Conservation (phyloP, 2,797 vertebrate species). For the Vespertilio murinus region DNA sequence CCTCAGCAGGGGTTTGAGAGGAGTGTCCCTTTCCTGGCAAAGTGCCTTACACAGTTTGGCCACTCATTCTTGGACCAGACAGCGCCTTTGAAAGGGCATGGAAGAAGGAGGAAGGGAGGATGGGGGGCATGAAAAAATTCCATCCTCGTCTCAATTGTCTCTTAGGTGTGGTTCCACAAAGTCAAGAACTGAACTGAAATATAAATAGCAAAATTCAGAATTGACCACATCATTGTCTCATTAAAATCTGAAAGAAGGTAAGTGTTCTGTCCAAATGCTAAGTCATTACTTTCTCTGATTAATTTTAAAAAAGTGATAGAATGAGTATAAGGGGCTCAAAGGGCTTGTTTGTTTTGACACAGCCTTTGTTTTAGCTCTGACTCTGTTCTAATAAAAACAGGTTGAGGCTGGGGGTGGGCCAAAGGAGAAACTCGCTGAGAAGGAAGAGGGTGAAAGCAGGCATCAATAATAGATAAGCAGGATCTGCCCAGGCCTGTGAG, state of each 20-base stretch:
- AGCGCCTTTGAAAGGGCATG: neutral
- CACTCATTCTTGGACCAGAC: neutral
- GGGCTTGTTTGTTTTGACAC: neutral
- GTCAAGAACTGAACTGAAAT: neutral
- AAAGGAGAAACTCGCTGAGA: neutral
- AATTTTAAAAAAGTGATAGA: neutral
- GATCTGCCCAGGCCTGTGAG: neutral
- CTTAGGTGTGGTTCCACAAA: neutral
- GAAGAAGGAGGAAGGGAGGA: neutral
- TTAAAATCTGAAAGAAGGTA: neutral
- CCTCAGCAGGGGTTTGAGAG: neutral
- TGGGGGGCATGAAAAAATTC: neutral
- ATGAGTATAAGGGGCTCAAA: neutral
- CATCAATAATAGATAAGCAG: conserved; percentile 52
- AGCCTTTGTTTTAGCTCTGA: neutral
- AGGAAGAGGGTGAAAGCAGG: neutral
- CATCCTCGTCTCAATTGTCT: neutral
- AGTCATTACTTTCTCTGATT: neutral
- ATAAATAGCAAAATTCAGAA: neutral
- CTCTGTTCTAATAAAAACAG: neutral
- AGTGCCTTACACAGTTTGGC: neutral
- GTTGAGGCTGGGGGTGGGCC: neutral
- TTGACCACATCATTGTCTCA: neutral
- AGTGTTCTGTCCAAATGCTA: neutral
- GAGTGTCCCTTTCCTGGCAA: neutral